Evolutionary conservation across 2,113 vertebrate genomes (phyloP).

Genomic region (Bothrops jararaca): DNA sequence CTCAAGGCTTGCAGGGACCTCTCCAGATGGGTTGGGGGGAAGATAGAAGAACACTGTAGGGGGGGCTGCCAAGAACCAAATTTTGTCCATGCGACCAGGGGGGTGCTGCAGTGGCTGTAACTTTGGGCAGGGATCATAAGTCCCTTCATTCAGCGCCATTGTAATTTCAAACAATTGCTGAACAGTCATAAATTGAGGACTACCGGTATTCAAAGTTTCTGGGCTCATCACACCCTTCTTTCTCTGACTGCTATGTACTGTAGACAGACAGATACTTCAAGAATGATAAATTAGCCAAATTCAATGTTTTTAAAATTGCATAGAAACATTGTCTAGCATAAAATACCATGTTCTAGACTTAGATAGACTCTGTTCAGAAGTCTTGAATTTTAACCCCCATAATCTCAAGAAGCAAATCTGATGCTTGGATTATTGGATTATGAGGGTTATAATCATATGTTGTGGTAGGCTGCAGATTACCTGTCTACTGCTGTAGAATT

Average conservation of each 20-base stretch:
- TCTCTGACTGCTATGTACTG: not conserved
- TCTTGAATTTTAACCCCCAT: not conserved
- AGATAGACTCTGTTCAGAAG: not conserved
- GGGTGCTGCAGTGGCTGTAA: not conserved
- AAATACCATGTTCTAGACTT: not conserved
- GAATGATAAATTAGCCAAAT: not conserved
- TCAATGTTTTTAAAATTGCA: not conserved
- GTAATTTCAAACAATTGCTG: not conserved
- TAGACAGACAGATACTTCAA: not conserved
- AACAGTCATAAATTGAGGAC: not conserved
- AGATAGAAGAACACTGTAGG: not conserved
- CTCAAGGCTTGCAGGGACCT: not conserved
- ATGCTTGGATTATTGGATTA: not conserved
- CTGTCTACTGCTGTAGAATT: conserved; percentile 16
- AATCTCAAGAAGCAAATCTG: not conserved
- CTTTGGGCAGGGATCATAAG: not conserved
- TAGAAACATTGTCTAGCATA: not conserved
- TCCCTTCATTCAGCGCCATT: not conserved
- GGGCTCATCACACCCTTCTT: not conserved
- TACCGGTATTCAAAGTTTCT: not conserved
- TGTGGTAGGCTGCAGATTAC: not conserved
- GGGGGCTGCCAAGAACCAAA: not conserved
- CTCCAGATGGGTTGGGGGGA: not conserved
- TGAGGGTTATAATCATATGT: not conserved
- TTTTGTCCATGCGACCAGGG: not conserved